phyloP scores from a whole-genome alignment of 2,113 vertebrate species.

The Leuciscus idus region DNA sequence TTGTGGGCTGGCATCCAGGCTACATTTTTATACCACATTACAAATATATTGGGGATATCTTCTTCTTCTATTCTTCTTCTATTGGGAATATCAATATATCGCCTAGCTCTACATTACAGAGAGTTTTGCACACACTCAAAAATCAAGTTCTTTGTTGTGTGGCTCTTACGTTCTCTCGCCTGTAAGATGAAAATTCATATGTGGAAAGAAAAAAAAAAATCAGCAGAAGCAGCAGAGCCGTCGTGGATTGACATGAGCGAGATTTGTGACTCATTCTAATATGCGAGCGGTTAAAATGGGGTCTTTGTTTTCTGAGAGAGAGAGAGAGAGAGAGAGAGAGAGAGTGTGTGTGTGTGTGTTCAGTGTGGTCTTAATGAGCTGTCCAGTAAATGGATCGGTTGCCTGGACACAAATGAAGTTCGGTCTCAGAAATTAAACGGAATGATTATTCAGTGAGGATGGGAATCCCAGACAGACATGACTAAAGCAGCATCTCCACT shows the following conservation, averaged over 20 bases:
- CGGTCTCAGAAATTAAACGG: slow-evolving; percentile 13
- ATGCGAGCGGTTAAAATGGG: background rate
- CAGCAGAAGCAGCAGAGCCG: background rate
- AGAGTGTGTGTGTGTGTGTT: background rate
- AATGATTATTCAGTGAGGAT: background rate
- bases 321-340: too few relatives aligned
- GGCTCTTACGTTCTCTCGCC: background rate
- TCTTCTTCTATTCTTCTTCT: too few relatives aligned
- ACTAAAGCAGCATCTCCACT: background rate
- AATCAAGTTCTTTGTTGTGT: background rate
- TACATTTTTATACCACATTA: too few relatives aligned
- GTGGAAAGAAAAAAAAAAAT: background rate
- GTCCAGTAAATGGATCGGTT: slow-evolving; percentile 22
- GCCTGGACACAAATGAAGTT: slow-evolving; percentile 61
- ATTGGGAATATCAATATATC: background rate
- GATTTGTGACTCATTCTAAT: slow-evolving; percentile 25
- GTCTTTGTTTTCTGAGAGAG: slow-evolving; percentile 11
- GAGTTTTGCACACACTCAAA: background rate
- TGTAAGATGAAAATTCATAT: background rate
- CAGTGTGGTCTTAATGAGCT: slow-evolving; percentile 10
- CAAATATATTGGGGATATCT: background rate
- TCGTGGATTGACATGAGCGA: background rate
- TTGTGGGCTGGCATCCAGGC: too few relatives aligned
- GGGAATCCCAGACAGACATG: background rate
- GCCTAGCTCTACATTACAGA: background rate